Evolutionary conservation across 1,140 invertebrate genomes (phyloP).

Genomic region (Bombus confusus): DNA sequence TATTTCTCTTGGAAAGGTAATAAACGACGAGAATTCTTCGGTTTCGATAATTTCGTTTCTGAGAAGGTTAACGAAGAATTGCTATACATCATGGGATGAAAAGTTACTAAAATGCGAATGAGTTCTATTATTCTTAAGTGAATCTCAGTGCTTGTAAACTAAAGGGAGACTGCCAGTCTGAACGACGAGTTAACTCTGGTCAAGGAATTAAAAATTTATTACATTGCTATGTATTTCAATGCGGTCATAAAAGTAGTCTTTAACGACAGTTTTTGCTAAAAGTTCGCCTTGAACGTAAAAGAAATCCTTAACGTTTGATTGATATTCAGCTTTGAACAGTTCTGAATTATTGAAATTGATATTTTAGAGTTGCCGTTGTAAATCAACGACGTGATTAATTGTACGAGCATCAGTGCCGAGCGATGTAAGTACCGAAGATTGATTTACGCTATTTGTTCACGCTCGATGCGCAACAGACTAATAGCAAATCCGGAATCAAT

Average conservation of each 20-base stretch:
- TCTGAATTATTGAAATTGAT: neutral
- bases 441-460: constrained; percentile 11
- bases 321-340: neutral
- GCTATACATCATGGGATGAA: no score
- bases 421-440: neutral
- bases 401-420: neutral
- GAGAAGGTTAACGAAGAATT: no score
- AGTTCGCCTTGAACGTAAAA: neutral
- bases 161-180: no score
- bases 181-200: no score
- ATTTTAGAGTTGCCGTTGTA: neutral
- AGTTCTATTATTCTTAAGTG: no score
- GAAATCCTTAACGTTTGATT: neutral
- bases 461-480: neutral
- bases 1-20: no score
- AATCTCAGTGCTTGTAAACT: no score
- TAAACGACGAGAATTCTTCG: no score
- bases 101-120: no score
- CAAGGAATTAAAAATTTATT: no score
- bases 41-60: no score
- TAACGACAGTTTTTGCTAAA: neutral
- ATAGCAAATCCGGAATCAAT: constrained; percentile 12
- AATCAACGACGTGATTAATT: constrained; percentile 5
- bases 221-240: neutral
- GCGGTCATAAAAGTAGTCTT: neutral